These are phyloP conservation scores for Elaphurus davidianus DNA, from an alignment of 2,113 vertebrate species.

Conservation along the genomic window DNA sequence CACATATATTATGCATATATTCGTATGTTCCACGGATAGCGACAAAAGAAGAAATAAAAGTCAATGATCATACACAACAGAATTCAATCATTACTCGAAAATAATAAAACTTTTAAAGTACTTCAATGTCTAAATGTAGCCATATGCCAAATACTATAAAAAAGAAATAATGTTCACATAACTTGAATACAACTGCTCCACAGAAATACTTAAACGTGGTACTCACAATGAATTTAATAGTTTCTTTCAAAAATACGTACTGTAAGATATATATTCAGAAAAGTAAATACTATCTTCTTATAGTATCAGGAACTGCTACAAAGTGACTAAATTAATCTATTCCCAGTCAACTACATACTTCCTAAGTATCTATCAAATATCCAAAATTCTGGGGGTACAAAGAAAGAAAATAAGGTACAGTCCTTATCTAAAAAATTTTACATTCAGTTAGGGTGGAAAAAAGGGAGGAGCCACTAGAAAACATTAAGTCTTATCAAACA, in stretches of 20 bases:
- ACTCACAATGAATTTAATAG: neutral
- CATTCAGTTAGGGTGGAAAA: neutral
- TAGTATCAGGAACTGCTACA: neutral
- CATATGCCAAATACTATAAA: neutral
- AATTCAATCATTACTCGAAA: neutral
- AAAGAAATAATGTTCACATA: neutral
- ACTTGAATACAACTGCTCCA: neutral
- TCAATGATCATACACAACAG: neutral
- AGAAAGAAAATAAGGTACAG: slow-evolving; percentile 2
- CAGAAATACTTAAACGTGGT: neutral
- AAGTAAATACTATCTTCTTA: neutral
- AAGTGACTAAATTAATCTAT: neutral
- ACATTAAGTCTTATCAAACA: neutral
- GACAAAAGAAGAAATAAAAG: neutral
- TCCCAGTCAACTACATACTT: neutral
- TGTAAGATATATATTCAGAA: neutral
- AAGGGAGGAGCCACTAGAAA: neutral
- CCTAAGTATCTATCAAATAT: neutral
- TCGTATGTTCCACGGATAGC: neutral
- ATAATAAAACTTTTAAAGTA: neutral
- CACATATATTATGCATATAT: neutral
- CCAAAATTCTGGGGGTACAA: neutral
- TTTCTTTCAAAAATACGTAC: neutral
- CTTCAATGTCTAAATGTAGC: neutral
- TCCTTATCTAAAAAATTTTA: neutral